These are phyloP conservation scores for Philopotamus ludificatus DNA, from an alignment of 1,140 invertebrate species.

Conservation along the genomic window DNA sequence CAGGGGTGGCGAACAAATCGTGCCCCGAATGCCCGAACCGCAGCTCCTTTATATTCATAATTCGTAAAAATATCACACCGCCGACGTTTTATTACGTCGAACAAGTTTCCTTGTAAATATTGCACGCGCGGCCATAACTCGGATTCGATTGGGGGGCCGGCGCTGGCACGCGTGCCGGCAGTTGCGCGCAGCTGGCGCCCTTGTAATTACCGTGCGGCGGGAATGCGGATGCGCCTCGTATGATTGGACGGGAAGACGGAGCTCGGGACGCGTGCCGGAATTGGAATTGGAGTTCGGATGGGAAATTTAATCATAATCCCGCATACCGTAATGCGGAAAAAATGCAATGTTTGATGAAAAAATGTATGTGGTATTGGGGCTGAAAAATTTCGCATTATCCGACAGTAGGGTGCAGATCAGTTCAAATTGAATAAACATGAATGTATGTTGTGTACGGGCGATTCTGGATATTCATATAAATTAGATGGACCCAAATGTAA, in stretches of 20 bases:
- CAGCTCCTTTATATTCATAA: slow-evolving; percentile 30
- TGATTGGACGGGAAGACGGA: not conserved
- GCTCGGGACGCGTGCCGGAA: too few species aligned
- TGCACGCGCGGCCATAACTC: not conserved
- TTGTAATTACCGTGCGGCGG: not conserved
- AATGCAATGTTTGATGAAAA: too few species aligned
- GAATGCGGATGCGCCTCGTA: not conserved
- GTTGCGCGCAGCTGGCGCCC: not conserved
- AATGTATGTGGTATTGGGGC: too few species aligned
- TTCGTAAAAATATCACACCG: slow-evolving; percentile 31
- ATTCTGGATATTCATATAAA: too few species aligned
- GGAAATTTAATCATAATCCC: too few species aligned
- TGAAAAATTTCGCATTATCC: too few species aligned
- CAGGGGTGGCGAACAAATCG: not conserved
- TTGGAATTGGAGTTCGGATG: too few species aligned
- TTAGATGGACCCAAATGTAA: too few species aligned
- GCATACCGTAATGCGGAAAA: too few species aligned
- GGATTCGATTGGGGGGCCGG: not conserved
- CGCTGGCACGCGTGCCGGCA: not conserved
- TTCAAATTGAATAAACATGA: too few species aligned
- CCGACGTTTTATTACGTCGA: slow-evolving; percentile 23
- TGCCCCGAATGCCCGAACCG: slow-evolving; percentile 10
- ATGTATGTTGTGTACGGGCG: too few species aligned
- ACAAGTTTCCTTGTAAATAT: slow-evolving; percentile 17
- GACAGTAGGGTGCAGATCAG: too few species aligned